Percentiles rank a stretch among this genome's conserved stretches.
Conservation (phyloP, 1,140 invertebrate genomes). For the Diorhabda elongata region DNA sequence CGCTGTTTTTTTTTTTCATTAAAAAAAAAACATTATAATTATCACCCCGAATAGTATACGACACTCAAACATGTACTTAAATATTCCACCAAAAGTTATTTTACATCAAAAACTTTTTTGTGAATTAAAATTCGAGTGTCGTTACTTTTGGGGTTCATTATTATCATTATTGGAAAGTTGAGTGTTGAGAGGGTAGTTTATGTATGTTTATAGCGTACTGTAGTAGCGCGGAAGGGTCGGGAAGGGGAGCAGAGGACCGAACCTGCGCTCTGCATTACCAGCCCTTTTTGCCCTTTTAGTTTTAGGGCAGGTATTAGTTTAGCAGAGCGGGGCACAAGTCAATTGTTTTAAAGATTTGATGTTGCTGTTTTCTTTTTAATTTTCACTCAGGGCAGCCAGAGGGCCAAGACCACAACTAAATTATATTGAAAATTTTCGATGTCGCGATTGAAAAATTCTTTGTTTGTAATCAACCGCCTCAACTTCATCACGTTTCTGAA, state of each 20-base stretch:
- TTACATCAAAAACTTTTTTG: too few relatives aligned
- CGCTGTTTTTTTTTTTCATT: constrained; percentile 45
- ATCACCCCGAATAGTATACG: too few relatives aligned
- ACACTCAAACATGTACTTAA: too few relatives aligned
- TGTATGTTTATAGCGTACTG: constrained; percentile 48
- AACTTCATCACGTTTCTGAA: too few relatives aligned
- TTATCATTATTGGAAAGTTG: constrained; percentile 46
- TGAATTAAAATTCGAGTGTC: too few relatives aligned
- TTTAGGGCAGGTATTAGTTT: constrained; percentile 42
- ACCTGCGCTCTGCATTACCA: constrained; percentile 40
- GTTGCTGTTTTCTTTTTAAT: constrained; percentile 21
- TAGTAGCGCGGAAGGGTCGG: constrained; percentile 39
- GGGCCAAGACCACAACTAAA: neutral
- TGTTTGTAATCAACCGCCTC: too few relatives aligned
- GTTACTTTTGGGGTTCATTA: constrained; percentile 23
- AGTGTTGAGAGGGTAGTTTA: constrained; percentile 45
- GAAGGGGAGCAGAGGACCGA: constrained; percentile 27
- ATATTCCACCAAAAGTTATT: too few relatives aligned
- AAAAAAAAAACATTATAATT: constrained; percentile 14
- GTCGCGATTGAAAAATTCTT: too few relatives aligned
- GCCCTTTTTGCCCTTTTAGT: constrained; percentile 32
- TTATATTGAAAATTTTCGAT: neutral
- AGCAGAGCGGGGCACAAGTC: constrained; percentile 35
- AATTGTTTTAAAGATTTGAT: constrained; percentile 35
- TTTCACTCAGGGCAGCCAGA: constrained; percentile 21